These are phyloP conservation scores for Zaprionus camerounensis DNA, from an alignment of 1,140 invertebrate species.

Conservation along the genomic window DNA sequence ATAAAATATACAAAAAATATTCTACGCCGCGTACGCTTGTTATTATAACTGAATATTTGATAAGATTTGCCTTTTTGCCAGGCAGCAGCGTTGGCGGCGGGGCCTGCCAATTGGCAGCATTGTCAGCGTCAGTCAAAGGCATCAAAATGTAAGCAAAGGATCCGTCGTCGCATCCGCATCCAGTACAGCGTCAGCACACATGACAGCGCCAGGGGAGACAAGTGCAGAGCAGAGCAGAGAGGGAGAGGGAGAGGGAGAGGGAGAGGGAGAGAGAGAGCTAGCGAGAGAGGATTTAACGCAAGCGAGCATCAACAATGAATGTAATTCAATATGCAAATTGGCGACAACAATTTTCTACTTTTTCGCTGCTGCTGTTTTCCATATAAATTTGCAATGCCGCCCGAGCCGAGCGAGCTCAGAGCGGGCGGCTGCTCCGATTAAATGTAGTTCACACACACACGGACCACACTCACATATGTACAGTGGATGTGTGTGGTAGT, in stretches of 20 bases:
- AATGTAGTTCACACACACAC: neutral
- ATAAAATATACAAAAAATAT: constrained; percentile 7
- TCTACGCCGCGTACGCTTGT: constrained; percentile 19
- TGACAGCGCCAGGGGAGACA: constrained; percentile 19
- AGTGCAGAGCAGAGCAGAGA: neutral
- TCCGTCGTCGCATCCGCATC: neutral
- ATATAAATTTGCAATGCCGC: constrained; percentile 27
- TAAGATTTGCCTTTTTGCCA: constrained; percentile 54
- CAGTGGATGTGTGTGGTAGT: constrained; percentile 8
- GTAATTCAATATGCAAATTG: constrained; percentile 82
- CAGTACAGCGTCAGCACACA: constrained; percentile 12
- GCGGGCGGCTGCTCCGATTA: neutral
- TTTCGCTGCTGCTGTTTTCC: constrained; percentile 41
- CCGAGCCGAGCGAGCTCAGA: too few relatives aligned
- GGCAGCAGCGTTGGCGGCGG: constrained; percentile 25
- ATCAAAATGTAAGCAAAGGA: constrained; percentile 45
- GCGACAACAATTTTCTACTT: constrained; percentile 69
- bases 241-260: neutral
- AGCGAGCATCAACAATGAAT: constrained; percentile 72
- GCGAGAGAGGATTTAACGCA: constrained; percentile 41
- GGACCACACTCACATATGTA: neutral
- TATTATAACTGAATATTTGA: constrained; percentile 73
- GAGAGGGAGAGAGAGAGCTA: neutral
- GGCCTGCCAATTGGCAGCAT: constrained; percentile 70
- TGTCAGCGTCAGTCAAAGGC: constrained; percentile 71